A percentile compares a stretch with the other conserved stretches of the same genome.
phyloP scores from a whole-genome alignment of 2,888 invertebrate genomes.

The Pyrrhia umbra region DNA sequence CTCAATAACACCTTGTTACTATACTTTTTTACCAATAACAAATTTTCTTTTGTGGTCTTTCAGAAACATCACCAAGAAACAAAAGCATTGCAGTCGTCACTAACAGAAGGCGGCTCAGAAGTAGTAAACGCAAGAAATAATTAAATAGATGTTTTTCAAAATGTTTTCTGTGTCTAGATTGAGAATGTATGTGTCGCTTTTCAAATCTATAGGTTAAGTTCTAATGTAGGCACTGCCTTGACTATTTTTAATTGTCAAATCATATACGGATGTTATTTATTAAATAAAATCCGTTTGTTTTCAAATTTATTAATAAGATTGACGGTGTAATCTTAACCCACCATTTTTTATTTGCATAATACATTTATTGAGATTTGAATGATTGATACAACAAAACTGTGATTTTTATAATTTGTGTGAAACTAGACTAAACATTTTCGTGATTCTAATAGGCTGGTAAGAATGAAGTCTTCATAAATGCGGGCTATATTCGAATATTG shows the following conservation, averaged over 20 bases:
- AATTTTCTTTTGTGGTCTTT: slow-evolving; percentile 46
- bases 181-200: slow-evolving; percentile 49
- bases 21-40: too few species aligned
- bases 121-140: slow-evolving; percentile 77
- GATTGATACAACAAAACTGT: slow-evolving; percentile 61
- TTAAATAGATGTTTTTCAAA: not conserved
- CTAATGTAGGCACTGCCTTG: slow-evolving; percentile 57
- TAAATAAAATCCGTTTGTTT: slow-evolving; percentile 32
- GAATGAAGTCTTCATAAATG: slow-evolving; percentile 17
- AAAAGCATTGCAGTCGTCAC: slow-evolving; percentile 63
- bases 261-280: slow-evolving; percentile 20
- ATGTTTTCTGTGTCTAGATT: slow-evolving; percentile 20
- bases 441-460: slow-evolving; percentile 26
- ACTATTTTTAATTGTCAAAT: slow-evolving; percentile 39
- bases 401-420: slow-evolving; percentile 57
- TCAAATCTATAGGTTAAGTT: slow-evolving; percentile 56
- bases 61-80: slow-evolving; percentile 72
- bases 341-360: slow-evolving; percentile 38
- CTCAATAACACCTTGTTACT: too few species aligned
- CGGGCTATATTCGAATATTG: slow-evolving; percentile 50
- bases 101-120: slow-evolving; percentile 78
- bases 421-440: slow-evolving; percentile 35
- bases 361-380: slow-evolving; percentile 40
- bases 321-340: slow-evolving; percentile 53
- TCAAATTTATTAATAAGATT: slow-evolving; percentile 31